Evolutionary conservation across 2,113 vertebrate genomes (phyloP), one percentile per base, ranked within the genome.

Genomic region (Corvus moneduloides): DNA sequence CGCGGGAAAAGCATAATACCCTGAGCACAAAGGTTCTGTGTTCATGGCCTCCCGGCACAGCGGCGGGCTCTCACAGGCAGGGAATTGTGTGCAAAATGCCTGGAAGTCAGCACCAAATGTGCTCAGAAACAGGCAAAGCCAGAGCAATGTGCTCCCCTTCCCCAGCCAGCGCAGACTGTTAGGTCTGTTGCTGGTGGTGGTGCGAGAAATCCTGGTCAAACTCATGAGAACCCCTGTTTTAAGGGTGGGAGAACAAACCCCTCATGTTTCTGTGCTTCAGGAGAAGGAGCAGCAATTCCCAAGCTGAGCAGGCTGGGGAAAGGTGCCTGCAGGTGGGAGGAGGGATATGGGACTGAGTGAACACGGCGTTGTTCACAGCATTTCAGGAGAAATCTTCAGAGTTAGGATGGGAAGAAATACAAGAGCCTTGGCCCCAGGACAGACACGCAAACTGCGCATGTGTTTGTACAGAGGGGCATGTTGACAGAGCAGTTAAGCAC

Each of bases 11-110:
- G 41, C 93, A 93, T 86, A 95, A 96, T 59, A 13, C 85, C 82
- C 91, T 22, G 43, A 93, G 94, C 93, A 98, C 98, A 98, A 97
- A 97, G 96, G n/a, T 85, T 87, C 96, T 93, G 97, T 98, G 97
- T 98, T 97, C 89, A 1, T 10, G 33, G 73, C 83, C 84, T 88
- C 86, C 62, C 72, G 2, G 68, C 71, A 51, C 89, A 77, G 93
- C 74, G 4, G 23, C 1, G 1, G 92, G 63, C 93, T 78, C 93
- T 86, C 94, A 89, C 87, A 93, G 77, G 52, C 84, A 63, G 58
- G 71, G 92, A 90, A 93, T 90, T 94, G 84, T 61, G 85, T 78
- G 82, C 73, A 78, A 78, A 83, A 73, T 13, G 92, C 80, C 89
- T 93, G 81, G 11, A 73, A 93, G 79, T 61, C 85, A 89, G 67